Base-by-base conservation (phyloP, 2,888 invertebrate genomes). In the Gisinianus flammeolus region DNA sequence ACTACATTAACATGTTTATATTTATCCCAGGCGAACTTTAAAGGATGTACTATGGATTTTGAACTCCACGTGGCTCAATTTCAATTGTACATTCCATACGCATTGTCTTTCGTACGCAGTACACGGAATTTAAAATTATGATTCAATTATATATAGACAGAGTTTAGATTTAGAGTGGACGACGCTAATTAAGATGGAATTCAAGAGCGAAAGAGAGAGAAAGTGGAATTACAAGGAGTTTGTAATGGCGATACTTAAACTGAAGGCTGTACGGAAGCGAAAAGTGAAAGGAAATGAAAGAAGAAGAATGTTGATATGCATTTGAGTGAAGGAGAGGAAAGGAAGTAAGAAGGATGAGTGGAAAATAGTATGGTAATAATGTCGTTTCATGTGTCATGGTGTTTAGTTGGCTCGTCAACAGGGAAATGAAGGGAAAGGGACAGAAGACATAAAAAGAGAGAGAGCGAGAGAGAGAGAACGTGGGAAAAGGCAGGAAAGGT, bases 341-440 rank as follows among this genome's bases (percentile, higher is more conserved):
- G 35, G 12, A 35, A 35, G 12, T 35, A 44, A 19, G 19, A 6
- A 44, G 44, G 44, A 16, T 12, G 44, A 44, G 8, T 16, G n/a
- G 44, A 44, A 44, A 44, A 44, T 44, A 44, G 44, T 44, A 44
- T 44, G 44, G 44, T 44, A 44, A 44, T 44, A 44, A 44, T 44
- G 62, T 62, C 62, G 28, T 62, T 62, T 62, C 62, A 62, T 12
- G 24, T 62, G 62, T 62, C 62, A 62, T 26, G 26, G 62, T 24
- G 24, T 62, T 62, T 62, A 62, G 62, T 62, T 62, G 16, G 26
- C 62, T 62, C 62, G 62, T 62, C 62, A 62, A 62, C 62, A 26
- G 28, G 26, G 62, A 26, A 62, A 62, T 62, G 26, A 62, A 12
- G 28, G 26, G 26, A 12, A 44, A 44, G 44, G 19, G 44, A 2